phyloP scores from a whole-genome alignment of 2,113 vertebrate species.

The Hemiscyllium ocellatum region DNA sequence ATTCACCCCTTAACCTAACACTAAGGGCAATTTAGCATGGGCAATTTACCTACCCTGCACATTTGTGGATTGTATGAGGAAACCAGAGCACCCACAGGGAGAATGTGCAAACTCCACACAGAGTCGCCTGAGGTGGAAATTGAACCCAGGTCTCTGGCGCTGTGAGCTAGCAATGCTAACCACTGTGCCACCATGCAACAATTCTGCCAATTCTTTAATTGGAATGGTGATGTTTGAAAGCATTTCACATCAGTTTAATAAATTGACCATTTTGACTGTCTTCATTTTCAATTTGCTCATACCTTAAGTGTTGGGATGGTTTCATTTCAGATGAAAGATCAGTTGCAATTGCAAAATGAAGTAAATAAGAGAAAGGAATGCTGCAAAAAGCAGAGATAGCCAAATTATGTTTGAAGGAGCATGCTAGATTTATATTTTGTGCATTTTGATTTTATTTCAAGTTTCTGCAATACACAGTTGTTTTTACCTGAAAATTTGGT shows the following conservation, averaged over 20 bases:
- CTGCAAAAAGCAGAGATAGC: background rate
- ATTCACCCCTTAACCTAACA: too few relatives aligned
- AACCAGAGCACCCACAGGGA: too few relatives aligned
- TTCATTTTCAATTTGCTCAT: background rate
- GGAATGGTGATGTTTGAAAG: background rate
- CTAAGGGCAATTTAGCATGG: too few relatives aligned
- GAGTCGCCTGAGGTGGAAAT: too few relatives aligned
- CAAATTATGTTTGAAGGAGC: background rate
- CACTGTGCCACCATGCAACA: background rate
- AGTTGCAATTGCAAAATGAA: background rate
- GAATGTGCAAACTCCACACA: too few relatives aligned
- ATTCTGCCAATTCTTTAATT: background rate
- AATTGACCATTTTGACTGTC: background rate
- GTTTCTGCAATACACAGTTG: background rate
- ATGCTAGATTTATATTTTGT: background rate
- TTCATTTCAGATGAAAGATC: background rate
- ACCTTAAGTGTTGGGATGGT: background rate
- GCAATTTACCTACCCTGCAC: too few relatives aligned
- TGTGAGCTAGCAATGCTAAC: too few relatives aligned
- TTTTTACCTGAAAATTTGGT: background rate
- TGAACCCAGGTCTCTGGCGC: too few relatives aligned
- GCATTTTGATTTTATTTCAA: background rate
- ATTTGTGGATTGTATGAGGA: too few relatives aligned
- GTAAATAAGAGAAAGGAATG: background rate
- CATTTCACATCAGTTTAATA: background rate